Evolutionary conservation across 2,113 vertebrate species (phyloP).

Genomic region (Eurypyga helias): DNA sequence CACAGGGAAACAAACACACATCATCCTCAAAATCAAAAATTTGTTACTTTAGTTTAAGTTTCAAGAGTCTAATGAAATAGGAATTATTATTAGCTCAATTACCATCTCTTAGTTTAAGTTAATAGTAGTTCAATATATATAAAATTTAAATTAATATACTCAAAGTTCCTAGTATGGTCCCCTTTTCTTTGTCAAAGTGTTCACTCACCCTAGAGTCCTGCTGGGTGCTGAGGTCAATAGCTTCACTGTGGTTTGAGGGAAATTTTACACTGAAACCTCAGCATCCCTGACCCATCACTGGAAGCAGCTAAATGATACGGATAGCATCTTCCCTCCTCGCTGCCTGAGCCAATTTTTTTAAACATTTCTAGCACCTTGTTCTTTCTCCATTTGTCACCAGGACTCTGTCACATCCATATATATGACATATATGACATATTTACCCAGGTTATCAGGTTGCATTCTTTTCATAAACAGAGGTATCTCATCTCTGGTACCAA

Average conservation of each 20-base stretch:
- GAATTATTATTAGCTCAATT: not conserved
- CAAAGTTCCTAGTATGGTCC: not conserved
- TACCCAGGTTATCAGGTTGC: not conserved
- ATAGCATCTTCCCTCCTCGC: not conserved
- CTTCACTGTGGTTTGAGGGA: not conserved
- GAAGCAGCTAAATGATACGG: not conserved
- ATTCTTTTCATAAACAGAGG: not conserved
- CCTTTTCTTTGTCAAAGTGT: not conserved
- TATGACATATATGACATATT: not conserved
- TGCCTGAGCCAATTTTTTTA: rapidly evolving
- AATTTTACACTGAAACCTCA: not conserved
- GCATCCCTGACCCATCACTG: not conserved
- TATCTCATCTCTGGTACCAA: not conserved
- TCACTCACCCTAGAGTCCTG: not conserved
- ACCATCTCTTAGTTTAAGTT: not conserved
- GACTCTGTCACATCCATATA: not conserved
- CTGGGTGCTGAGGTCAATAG: not conserved
- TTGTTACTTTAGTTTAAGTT: not conserved
- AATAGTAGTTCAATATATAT: not conserved
- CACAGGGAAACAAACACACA: rapidly evolving
- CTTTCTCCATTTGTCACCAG: not conserved
- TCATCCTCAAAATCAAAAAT: not conserved
- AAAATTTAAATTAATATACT: not conserved
- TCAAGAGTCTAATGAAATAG: not conserved
- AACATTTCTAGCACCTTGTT: not conserved